A percentile compares a stretch with the other conserved stretches of the same genome.
phyloP scores from a whole-genome alignment of 2,888 invertebrate species.

The Mythimna pallens region DNA sequence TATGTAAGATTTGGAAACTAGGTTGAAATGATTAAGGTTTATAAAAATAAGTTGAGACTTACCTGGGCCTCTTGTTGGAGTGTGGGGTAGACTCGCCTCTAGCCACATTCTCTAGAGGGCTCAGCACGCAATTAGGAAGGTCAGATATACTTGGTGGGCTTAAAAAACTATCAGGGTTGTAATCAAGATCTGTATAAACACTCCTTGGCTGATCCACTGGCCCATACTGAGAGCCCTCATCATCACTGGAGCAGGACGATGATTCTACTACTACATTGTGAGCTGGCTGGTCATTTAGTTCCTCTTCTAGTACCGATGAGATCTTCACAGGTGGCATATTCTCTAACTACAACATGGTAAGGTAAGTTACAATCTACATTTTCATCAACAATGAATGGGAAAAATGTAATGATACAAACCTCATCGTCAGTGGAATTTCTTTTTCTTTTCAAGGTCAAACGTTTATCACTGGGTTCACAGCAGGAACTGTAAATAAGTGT shows the following conservation, averaged over 20 bases:
- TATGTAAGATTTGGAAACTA: slow-evolving; percentile 13
- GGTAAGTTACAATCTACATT: slow-evolving; percentile 32
- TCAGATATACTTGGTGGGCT: slow-evolving; percentile 88
- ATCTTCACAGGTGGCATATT: slow-evolving; percentile 86
- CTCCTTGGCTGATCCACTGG: slow-evolving; percentile 81
- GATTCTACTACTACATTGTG: slow-evolving; percentile 86
- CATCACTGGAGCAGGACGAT: slow-evolving; percentile 86
- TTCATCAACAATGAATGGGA: slow-evolving; percentile 33
- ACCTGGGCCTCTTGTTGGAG: slow-evolving; percentile 88
- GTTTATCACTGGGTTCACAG: slow-evolving; percentile 82
- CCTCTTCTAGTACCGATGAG: slow-evolving; percentile 75
- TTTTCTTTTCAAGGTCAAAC: slow-evolving; percentile 84
- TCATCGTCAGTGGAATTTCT: slow-evolving; percentile 87
- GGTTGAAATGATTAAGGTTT: slow-evolving; percentile 10
- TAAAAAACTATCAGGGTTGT: slow-evolving; percentile 87
- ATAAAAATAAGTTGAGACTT: slow-evolving; percentile 30
- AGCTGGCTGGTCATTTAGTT: slow-evolving; percentile 78
- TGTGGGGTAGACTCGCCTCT: slow-evolving; percentile 88
- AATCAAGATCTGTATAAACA: slow-evolving; percentile 85
- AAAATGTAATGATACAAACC: slow-evolving; percentile 73
- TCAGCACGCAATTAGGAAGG: slow-evolving; percentile 84
- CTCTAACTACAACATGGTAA: slow-evolving; percentile 81
- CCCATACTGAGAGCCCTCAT: slow-evolving; percentile 80
- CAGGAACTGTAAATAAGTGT: slow-evolving; percentile 80
- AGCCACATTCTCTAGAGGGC: slow-evolving; percentile 88